phyloP scores from a whole-genome alignment of 2,888 invertebrate genomes.

The Troglohyphantes excavatus region DNA sequence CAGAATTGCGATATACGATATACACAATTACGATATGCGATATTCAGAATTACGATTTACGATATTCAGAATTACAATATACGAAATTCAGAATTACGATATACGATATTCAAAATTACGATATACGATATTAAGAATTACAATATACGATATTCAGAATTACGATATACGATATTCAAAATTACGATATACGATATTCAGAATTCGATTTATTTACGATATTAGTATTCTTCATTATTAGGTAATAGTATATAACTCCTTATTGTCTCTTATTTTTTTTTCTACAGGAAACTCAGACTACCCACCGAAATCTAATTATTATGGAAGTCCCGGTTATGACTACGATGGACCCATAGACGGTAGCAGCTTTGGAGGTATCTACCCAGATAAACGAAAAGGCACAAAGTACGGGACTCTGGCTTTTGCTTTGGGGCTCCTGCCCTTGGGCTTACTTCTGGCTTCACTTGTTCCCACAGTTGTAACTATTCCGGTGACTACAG shows the following conservation, averaged over 20 bases:
- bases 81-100: no score
- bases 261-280: no score
- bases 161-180: no score
- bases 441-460: conserved; percentile 74
- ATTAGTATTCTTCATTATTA: neutral
- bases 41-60: no score
- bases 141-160: no score
- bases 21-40: no score
- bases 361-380: conserved; percentile 13
- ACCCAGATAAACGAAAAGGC: conserved; percentile 62
- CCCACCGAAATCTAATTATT: conserved; percentile 54
- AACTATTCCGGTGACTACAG: conserved; percentile 69
- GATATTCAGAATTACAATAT: no score
- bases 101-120: no score
- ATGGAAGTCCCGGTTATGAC: conserved; percentile 47
- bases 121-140: no score
- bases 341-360: conserved; percentile 28
- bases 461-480: conserved; percentile 76
- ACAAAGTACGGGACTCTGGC: conserved; percentile 73
- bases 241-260: no score
- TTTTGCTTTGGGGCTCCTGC: conserved; percentile 76
- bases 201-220: neutral
- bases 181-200: no score
- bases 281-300: conserved; percentile 26
- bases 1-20: no score